phyloP scores from a whole-genome alignment of 1,140 invertebrate genomes.

The Ceratitis capitata region DNA sequence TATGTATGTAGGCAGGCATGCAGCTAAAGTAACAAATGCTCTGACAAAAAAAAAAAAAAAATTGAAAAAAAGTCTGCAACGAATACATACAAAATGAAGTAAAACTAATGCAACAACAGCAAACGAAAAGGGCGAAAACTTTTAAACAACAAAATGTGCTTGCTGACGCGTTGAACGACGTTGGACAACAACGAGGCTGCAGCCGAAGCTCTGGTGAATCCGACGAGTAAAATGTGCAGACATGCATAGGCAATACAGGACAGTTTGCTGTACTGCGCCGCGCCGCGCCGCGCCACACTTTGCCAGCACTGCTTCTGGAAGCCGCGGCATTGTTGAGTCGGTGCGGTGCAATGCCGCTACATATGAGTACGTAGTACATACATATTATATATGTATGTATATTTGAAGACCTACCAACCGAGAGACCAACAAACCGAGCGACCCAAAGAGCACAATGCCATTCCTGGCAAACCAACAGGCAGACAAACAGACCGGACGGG shows the following conservation, averaged over 20 bases:
- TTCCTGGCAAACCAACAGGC: background rate
- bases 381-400: too few relatives aligned
- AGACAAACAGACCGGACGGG: background rate
- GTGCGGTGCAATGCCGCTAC: background rate
- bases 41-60: too few relatives aligned
- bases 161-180: too few relatives aligned
- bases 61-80: too few relatives aligned
- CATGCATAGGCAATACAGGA: conserved; percentile 8
- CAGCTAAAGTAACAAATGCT: too few relatives aligned
- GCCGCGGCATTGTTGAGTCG: background rate
- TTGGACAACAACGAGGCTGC: background rate
- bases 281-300: background rate
- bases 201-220: conserved; percentile 35
- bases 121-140: background rate
- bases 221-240: background rate
- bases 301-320: background rate
- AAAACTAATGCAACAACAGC: background rate
- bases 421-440: conserved; percentile 45
- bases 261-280: too few relatives aligned
- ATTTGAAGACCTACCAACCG: conserved; percentile 46
- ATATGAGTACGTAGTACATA: too few relatives aligned
- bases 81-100: too few relatives aligned
- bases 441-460: conserved; percentile 45
- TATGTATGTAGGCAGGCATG: background rate
- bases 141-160: background rate